These are phyloP conservation scores for Trilocha varians DNA, from an alignment of 2,888 invertebrate species.

Conservation along the genomic window DNA sequence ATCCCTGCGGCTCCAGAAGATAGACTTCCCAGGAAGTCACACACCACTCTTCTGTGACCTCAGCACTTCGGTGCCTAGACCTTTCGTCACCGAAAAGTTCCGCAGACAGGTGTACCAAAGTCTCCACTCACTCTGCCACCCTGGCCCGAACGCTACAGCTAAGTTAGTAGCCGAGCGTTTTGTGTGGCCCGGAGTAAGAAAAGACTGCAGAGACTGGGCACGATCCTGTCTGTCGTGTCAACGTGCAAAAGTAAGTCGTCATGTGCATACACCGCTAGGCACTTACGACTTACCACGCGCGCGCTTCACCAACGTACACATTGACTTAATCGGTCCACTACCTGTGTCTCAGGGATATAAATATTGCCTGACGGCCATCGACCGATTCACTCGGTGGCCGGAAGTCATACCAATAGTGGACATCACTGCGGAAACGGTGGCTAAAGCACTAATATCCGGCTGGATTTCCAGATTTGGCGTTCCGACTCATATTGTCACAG, in stretches of 20 bases:
- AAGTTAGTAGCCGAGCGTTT: constrained; percentile 10
- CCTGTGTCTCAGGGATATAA: constrained; percentile 8
- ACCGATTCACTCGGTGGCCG: too few species aligned
- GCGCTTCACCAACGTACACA: constrained; percentile 8
- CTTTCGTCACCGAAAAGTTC: too few species aligned
- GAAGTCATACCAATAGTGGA: constrained; percentile 20
- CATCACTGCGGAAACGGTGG: constrained; percentile 35
- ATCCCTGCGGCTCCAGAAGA: too few species aligned
- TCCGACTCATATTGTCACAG: too few species aligned
- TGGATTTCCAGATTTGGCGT: constrained; percentile 22
- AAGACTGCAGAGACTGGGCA: constrained; percentile 1
- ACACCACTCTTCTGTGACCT: too few species aligned
- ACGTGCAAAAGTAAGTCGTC: too few species aligned
- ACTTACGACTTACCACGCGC: not conserved
- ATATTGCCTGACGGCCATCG: constrained; percentile 18
- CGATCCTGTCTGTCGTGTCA: not conserved
- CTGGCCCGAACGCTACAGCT: too few species aligned
- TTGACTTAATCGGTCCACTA: constrained; percentile 16
- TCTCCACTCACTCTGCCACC: too few species aligned
- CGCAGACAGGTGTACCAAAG: too few species aligned
- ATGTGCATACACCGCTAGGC: constrained; percentile 1
- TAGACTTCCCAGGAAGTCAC: too few species aligned
- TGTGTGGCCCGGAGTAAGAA: constrained; percentile 15
- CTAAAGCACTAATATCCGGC: constrained; percentile 20
- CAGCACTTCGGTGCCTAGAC: too few species aligned